A percentile compares a stretch with the other conserved stretches of the same genome.
Conservation (phyloP, 2,113 vertebrate genomes). For the Neodontobutis hainanensis region DNA sequence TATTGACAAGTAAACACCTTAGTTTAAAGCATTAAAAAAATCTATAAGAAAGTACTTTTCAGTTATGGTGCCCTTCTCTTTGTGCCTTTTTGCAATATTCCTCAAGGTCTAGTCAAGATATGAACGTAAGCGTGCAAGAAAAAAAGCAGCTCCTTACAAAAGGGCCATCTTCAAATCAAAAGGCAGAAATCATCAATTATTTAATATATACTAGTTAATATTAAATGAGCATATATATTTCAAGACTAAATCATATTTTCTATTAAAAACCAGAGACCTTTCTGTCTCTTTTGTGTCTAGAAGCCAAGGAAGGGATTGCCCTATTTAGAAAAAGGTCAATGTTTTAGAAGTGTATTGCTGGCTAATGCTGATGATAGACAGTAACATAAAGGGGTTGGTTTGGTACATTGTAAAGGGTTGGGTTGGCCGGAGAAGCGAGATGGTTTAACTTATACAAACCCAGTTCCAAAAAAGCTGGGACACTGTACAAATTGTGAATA, state of each 20-base stretch:
- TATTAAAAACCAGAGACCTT: constrained; percentile 15
- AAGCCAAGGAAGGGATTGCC: not conserved
- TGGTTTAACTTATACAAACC: too few relatives aligned
- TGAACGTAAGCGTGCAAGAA: not conserved
- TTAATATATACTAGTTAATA: constrained; percentile 3
- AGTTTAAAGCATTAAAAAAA: not conserved
- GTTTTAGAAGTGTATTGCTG: not conserved
- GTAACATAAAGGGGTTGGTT: too few relatives aligned
- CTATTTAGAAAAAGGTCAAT: not conserved
- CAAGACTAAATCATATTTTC: constrained; percentile 21
- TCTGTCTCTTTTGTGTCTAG: not conserved
- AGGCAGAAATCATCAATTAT: constrained; percentile 29
- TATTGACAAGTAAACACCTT: constrained; percentile 2
- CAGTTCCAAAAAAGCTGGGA: too few relatives aligned
- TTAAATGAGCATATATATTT: constrained; percentile 26
- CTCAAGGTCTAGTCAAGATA: not conserved
- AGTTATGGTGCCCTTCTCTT: not conserved
- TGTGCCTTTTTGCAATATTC: not conserved
- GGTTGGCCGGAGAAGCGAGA: not conserved
- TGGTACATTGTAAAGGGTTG: too few relatives aligned
- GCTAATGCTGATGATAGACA: too few relatives aligned
- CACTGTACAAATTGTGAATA: too few relatives aligned
- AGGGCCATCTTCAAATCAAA: constrained; percentile 18
- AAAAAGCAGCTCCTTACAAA: not conserved
- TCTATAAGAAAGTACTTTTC: not conserved